Percentiles rank a stretch among this genome's conserved stretches.
These are phyloP conservation scores for Tympanoctomys barrerae DNA, from an alignment of 2,797 vertebrate genomes.

Conservation along the genomic window DNA sequence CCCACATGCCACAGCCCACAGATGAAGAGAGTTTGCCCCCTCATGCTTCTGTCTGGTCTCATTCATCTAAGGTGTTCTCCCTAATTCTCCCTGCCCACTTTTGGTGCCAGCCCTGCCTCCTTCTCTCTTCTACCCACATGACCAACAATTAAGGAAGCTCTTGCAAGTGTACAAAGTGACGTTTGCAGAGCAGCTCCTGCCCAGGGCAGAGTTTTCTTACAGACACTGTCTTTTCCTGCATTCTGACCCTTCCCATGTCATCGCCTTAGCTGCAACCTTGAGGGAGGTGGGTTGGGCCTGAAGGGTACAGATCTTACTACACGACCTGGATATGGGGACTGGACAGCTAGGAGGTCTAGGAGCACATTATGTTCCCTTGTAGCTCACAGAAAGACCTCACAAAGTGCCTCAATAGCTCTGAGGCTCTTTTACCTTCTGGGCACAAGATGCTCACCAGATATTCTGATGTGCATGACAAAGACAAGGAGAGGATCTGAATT, in stretches of 20 bases:
- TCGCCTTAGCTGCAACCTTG: no score
- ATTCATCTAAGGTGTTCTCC: background rate
- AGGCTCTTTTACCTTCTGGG: background rate
- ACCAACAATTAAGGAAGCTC: background rate
- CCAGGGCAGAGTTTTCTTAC: background rate
- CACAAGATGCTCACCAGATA: background rate
- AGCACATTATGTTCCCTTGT: background rate
- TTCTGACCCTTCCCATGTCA: fast-evolving
- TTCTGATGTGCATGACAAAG: background rate
- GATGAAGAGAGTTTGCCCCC: background rate
- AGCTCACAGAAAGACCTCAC: background rate
- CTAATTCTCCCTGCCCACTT: background rate
- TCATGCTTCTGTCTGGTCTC: background rate
- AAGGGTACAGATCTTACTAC: fast-evolving
- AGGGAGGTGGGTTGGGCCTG: background rate
- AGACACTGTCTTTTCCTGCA: no score
- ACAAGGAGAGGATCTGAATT: background rate
- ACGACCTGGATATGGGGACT: no score
- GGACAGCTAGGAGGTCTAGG: fast-evolving
- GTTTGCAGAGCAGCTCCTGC: background rate
- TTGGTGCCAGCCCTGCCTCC: background rate
- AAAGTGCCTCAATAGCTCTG: background rate
- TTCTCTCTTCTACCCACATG: no score
- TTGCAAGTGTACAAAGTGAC: background rate
- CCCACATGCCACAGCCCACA: fast-evolving